These are phyloP conservation scores for Botia almorhae DNA, from an alignment of 2,797 vertebrate species.

Conservation along the genomic window DNA sequence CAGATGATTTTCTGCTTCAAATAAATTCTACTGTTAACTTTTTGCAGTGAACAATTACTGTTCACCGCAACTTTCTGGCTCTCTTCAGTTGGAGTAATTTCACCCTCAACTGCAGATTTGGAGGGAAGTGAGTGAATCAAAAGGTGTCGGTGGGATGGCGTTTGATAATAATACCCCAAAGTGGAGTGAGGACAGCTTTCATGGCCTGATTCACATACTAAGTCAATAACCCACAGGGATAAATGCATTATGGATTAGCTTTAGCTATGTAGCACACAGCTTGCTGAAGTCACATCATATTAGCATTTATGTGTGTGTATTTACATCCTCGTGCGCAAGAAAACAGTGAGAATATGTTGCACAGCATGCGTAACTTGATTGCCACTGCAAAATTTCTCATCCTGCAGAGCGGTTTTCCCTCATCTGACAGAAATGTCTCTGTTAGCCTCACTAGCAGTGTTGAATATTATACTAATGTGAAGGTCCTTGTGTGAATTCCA, in stretches of 20 bases:
- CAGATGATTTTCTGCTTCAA: not conserved
- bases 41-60: not conserved
- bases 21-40: not conserved
- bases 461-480: constrained; percentile 5
- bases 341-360: constrained; percentile 33
- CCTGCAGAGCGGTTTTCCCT: constrained; percentile 15
- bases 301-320: constrained; percentile 7
- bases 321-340: not conserved
- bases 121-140: constrained; percentile 54
- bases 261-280: constrained; percentile 37
- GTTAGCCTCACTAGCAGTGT: not conserved
- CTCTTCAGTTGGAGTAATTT: constrained; percentile 33
- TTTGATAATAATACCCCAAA: constrained; percentile 49
- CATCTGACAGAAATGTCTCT: constrained; percentile 15
- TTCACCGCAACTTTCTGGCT: not conserved
- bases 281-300: constrained; percentile 48
- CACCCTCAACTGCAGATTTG: constrained; percentile 42
- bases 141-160: constrained; percentile 46
- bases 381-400: constrained; percentile 29
- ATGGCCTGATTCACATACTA: constrained; percentile 47
- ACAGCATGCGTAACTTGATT: constrained; percentile 31
- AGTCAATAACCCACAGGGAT: constrained; percentile 61
- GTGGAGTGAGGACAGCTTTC: constrained; percentile 41
- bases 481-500: constrained; percentile 29
- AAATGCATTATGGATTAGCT: constrained; percentile 55